Base-by-base conservation (phyloP, 2,797 vertebrate species). In the Clamator glandarius region DNA sequence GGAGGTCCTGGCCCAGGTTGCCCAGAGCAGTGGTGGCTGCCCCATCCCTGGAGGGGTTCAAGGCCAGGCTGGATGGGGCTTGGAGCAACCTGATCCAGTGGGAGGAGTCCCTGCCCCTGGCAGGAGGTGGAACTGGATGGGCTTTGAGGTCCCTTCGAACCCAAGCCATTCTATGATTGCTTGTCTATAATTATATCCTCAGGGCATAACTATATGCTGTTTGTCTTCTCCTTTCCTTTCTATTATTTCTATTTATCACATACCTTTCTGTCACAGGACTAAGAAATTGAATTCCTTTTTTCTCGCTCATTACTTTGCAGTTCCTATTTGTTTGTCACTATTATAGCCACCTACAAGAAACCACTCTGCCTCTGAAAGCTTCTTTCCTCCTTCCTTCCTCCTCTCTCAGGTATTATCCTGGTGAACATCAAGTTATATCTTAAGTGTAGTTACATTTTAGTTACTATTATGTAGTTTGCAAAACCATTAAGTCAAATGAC, bases 211-310 rank as follows among this genome's bases (percentile, higher is more conserved):
- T 67, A 7, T 76, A 86, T 82, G 88, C 90, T 76, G 28, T 92
- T 93, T 90, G 46, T 91, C 58, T 92, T 91, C 55, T 39, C 20
- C 78, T 79, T 90, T 83, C 64, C 55, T 51, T 91, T 89, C 80
- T 72, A 3, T 93, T 95, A 55, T 51, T 91, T 89, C 80, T 72
- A 3, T 93, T 95, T 94, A 66, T 91, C 92, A 77, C 73, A 51
- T 85, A 92, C 48, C 74, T 51, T n/a, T n/a, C n/a, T n/a, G 5
- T 26, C 62, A n/a, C 79, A 59, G 81, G 50, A 29, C 58, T 25
- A 33, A 92, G 91, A 84, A 94, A 92, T 67, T 90, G 70, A 95
- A 94, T 95, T 96, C 64, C 64, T 11, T 81, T 89, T 67, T 96
- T 84, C 74, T 80, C 87, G 76, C 44, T 97, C 88, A 64, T 76